Evolutionary conservation across 2,113 vertebrate genomes (phyloP).

Genomic region (Seriola quinqueradiata): DNA sequence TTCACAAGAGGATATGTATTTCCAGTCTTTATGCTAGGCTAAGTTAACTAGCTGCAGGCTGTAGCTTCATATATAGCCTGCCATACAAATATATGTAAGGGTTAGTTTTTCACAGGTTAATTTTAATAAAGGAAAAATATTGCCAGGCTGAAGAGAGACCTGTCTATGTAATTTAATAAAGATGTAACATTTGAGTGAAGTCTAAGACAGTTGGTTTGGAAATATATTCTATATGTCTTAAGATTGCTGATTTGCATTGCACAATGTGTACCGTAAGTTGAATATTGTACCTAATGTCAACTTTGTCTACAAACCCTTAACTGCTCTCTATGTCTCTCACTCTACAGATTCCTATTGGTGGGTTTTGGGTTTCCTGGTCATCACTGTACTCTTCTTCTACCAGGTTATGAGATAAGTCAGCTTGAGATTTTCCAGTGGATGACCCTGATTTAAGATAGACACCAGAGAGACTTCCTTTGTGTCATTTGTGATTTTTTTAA

Average conservation of each 20-base stretch:
- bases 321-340: constrained; percentile 32
- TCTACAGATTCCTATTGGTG: constrained; percentile 78
- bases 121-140: too few species aligned
- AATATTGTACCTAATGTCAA: neutral
- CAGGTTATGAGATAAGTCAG: constrained; percentile 73
- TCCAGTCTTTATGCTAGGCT: too few species aligned
- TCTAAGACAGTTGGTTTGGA: too few species aligned
- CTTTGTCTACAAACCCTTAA: neutral
- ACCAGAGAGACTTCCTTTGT: constrained; percentile 3
- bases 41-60: too few species aligned
- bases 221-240: too few species aligned
- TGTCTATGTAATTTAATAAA: too few species aligned
- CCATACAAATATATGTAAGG: too few species aligned
- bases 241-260: neutral
- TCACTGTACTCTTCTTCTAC: constrained; percentile 81
- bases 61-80: too few species aligned
- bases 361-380: constrained; percentile 73
- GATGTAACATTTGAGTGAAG: too few species aligned
- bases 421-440: neutral
- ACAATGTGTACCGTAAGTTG: neutral
- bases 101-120: too few species aligned
- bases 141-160: too few species aligned
- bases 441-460: constrained; percentile 22
- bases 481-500: constrained; percentile 21
- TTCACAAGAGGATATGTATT: too few species aligned